phyloP scores from a whole-genome alignment of 2,888 invertebrate genomes.

The Conops quadrifasciatus region DNA sequence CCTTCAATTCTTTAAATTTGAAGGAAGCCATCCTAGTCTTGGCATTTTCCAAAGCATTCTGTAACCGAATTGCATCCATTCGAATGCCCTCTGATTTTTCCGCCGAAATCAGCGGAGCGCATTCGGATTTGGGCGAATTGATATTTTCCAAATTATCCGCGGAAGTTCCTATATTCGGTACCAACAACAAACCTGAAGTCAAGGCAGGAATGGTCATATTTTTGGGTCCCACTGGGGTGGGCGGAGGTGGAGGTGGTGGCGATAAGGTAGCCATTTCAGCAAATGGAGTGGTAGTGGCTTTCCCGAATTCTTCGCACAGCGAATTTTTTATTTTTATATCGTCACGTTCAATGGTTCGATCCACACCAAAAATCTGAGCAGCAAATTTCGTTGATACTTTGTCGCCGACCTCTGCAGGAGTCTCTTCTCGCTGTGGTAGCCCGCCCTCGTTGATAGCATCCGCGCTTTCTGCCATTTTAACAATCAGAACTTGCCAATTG shows the following conservation, averaged over 20 bases:
- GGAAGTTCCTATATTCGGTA: constrained; percentile 38
- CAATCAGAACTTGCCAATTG: constrained; percentile 41
- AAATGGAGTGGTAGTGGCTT: constrained; percentile 43
- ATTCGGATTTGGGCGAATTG: constrained; percentile 51
- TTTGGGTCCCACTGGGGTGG: constrained; percentile 51
- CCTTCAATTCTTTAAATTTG: constrained; percentile 9
- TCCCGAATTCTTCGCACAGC: constrained; percentile 34
- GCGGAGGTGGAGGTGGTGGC: constrained; percentile 56
- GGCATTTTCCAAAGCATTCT: constrained; percentile 51
- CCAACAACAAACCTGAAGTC: too few species aligned
- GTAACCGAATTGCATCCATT: constrained; percentile 47
- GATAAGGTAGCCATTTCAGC: constrained; percentile 40
- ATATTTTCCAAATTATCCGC: constrained; percentile 52
- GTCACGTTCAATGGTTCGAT: constrained; percentile 19
- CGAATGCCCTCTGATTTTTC: constrained; percentile 20
- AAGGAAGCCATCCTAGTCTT: constrained; percentile 49
- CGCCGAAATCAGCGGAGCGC: constrained; percentile 49
- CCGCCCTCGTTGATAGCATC: constrained; percentile 23
- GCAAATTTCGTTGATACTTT: constrained; percentile 9
- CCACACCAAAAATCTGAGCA: not conserved
- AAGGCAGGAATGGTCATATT: not conserved
- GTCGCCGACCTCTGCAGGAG: constrained; percentile 55
- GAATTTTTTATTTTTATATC: constrained; percentile 39
- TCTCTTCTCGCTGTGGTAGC: constrained; percentile 48
- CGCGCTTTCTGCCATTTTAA: constrained; percentile 46